These are phyloP conservation scores for Perccottus glenii DNA, from an alignment of 2,113 vertebrate species.

Conservation along the genomic window DNA sequence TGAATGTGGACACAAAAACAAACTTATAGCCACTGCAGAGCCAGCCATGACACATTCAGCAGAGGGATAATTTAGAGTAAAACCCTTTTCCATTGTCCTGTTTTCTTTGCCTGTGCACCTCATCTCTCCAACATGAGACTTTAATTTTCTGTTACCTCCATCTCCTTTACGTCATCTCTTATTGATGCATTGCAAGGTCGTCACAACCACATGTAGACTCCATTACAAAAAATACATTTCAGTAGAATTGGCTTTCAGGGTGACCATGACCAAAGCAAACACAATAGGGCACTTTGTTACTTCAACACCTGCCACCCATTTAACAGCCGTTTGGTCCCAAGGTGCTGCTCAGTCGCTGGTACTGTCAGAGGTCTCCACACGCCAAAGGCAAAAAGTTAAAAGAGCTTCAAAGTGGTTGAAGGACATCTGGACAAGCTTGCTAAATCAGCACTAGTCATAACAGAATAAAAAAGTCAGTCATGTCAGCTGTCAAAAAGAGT, in stretches of 20 bases:
- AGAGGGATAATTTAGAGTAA: conserved; percentile 47
- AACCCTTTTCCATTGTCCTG: conserved; percentile 34
- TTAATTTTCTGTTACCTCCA: neutral
- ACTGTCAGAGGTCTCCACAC: too few species aligned
- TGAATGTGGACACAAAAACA: too few species aligned
- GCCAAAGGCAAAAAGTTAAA: too few species aligned
- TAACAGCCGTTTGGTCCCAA: too few species aligned
- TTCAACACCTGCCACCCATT: conserved; percentile 35
- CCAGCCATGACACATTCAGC: conserved; percentile 29
- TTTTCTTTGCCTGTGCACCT: conserved; percentile 14
- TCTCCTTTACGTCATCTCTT: neutral
- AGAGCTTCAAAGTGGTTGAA: too few species aligned
- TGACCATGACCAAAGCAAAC: conserved; percentile 22
- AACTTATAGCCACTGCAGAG: too few species aligned
- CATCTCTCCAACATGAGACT: conserved; percentile 15
- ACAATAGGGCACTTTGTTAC: conserved; percentile 6
- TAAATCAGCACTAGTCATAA: too few species aligned
- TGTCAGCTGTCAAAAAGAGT: too few species aligned
- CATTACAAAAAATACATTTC: conserved; percentile 51
- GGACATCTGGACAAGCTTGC: too few species aligned
- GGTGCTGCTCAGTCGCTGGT: too few species aligned
- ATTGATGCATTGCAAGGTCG: neutral
- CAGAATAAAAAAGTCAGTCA: too few species aligned
- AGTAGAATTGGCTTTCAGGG: conserved; percentile 50
- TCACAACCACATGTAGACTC: neutral